Evolutionary conservation across 2,797 vertebrate genomes (phyloP).

Genomic region (Chrysocyon brachyurus): DNA sequence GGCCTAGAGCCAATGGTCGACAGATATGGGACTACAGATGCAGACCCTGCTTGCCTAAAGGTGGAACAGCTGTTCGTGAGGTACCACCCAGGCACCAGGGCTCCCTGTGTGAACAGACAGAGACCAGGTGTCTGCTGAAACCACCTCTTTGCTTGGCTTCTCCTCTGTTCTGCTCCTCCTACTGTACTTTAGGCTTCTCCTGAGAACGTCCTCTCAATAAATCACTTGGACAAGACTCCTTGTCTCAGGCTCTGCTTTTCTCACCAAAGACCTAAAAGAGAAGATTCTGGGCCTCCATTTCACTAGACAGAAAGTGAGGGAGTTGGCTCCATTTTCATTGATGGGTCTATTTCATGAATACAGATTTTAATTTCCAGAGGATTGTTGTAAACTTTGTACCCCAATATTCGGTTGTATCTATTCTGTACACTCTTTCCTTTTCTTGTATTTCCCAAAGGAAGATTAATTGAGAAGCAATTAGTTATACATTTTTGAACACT

Average conservation of each 20-base stretch:
- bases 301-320: background rate
- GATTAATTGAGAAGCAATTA: background rate
- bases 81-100: too few species aligned
- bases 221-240: background rate
- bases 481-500: background rate
- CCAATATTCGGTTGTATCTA: background rate
- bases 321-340: background rate
- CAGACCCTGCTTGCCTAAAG: background rate
- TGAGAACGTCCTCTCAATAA: background rate
- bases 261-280: background rate
- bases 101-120: background rate
- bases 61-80: background rate
- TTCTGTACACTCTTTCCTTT: background rate
- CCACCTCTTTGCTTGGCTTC: background rate
- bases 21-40: background rate
- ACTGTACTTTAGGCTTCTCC: background rate
- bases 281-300: background rate
- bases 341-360: background rate
- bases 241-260: background rate
- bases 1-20: background rate
- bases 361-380: background rate
- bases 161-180: background rate
- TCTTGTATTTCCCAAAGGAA: background rate
- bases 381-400: background rate
- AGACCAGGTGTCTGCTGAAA: rapidly evolving